These are phyloP conservation scores for Magallana nippona DNA, from an alignment of 2,888 invertebrate genomes.

Conservation along the genomic window DNA sequence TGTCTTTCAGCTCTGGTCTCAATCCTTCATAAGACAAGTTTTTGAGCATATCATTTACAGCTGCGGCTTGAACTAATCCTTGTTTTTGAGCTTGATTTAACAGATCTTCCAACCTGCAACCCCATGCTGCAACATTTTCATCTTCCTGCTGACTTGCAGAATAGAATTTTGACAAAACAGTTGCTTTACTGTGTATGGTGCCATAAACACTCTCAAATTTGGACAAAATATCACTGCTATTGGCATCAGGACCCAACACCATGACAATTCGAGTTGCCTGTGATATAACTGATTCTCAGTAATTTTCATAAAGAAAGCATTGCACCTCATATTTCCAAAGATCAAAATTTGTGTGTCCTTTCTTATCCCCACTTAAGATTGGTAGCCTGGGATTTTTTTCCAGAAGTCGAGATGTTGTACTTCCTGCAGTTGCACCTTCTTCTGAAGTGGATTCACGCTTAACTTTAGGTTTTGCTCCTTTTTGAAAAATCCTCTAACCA, in stretches of 20 bases:
- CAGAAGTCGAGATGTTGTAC: not conserved
- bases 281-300: conserved; percentile 1
- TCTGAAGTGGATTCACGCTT: not conserved
- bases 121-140: conserved; percentile 42
- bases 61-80: not conserved
- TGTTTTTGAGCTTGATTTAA: not conserved
- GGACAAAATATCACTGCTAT: not conserved
- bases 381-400: not conserved
- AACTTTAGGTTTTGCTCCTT: conserved; percentile 1
- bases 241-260: conserved; percentile 35
- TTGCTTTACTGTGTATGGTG: conserved; percentile 1
- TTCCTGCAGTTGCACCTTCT: no score
- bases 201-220: conserved; percentile 46
- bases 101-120: conserved; percentile 40
- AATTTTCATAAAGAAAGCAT: conserved; percentile 30
- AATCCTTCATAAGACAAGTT: conserved; percentile 38
- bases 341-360: conserved; percentile 43
- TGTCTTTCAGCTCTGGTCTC: no score
- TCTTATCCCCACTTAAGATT: no score
- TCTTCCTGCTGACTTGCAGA: no score
- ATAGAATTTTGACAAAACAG: no score
- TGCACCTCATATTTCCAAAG: conserved; percentile 43
- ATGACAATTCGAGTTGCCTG: conserved; percentile 25
- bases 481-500: not conserved
- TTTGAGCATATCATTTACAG: conserved; percentile 32